Conservation (phyloP, 2,797 vertebrate species). For the Sebastolobus alascanus region DNA sequence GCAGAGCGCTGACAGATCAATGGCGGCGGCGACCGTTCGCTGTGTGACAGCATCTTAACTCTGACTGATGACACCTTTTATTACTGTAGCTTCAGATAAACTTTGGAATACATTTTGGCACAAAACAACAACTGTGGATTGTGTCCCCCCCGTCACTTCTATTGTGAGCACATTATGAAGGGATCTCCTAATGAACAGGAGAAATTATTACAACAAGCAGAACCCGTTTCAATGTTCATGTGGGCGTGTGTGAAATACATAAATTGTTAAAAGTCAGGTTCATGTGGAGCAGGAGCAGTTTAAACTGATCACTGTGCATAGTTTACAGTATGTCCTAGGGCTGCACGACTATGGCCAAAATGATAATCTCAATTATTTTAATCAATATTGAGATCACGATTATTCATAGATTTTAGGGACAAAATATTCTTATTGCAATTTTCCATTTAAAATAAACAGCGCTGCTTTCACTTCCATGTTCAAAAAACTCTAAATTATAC, state of each 20-base stretch:
- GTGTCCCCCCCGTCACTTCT: neutral
- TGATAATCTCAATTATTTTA: no score
- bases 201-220: neutral
- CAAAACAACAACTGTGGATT: neutral
- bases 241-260: neutral
- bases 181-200: neutral
- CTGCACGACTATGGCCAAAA: no score
- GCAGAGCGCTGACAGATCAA: neutral
- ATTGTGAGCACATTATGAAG: neutral
- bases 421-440: no score
- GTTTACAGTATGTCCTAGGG: neutral
- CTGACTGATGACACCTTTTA: constrained; percentile 3
- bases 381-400: no score
- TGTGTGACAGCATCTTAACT: constrained; percentile 11
- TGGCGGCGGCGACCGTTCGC: neutral
- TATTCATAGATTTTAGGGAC: no score
- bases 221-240: neutral
- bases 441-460: no score
- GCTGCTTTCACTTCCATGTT: no score
- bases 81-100: constrained; percentile 2
- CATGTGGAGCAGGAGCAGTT: neutral
- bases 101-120: neutral
- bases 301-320: neutral
- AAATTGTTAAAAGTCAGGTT: neutral
- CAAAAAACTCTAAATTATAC: no score